Conservation (phyloP, 2,113 vertebrate species). For the Tauraco erythrolophus region DNA sequence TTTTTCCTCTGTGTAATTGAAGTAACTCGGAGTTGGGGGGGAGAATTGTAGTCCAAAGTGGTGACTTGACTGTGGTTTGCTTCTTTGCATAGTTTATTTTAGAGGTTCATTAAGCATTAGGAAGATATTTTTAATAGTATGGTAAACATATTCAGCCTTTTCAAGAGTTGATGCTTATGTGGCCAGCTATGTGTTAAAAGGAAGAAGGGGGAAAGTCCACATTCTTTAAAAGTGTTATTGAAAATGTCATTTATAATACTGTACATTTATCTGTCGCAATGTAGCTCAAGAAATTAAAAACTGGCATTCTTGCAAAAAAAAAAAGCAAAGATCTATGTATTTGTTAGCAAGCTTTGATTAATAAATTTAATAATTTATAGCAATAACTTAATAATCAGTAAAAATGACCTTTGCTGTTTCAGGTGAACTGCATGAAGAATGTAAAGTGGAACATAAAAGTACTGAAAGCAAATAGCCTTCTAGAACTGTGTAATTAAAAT, state of each 20-base stretch:
- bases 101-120: constrained; percentile 19
- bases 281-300: background rate
- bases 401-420: background rate
- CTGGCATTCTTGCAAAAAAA: background rate
- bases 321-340: background rate
- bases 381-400: background rate
- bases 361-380: background rate
- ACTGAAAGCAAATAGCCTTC: background rate
- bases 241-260: background rate
- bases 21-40: background rate
- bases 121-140: background rate
- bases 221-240: background rate
- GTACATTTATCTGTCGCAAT: background rate
- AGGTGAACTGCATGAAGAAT: background rate
- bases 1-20: background rate
- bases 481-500: background rate
- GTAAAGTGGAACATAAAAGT: background rate
- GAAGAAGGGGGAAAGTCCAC: background rate
- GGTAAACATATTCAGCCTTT: background rate
- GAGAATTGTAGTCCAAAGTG: background rate
- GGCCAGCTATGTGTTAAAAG: background rate
- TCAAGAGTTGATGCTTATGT: background rate
- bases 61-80: background rate
- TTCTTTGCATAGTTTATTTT: constrained; percentile 5
- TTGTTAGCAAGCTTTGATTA: background rate